Percentiles rank a stretch among this genome's conserved stretches.
phyloP scores from a whole-genome alignment of 2,113 vertebrate species.

The Cryptotis parvus region DNA sequence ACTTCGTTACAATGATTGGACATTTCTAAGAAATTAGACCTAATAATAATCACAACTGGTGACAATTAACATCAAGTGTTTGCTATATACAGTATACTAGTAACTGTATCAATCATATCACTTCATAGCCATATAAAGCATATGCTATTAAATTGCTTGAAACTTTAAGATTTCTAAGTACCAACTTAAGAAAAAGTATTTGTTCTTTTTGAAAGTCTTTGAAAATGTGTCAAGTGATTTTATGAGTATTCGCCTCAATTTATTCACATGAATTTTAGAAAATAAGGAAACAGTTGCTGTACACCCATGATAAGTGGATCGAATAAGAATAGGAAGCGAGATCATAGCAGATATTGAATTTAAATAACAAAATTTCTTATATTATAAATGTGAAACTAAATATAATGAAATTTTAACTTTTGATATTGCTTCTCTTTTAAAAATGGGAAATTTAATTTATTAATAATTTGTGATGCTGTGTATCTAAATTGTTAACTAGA shows the following conservation, averaged over 20 bases:
- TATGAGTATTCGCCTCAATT: not conserved
- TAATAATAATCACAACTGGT: not conserved
- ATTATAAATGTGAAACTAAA: not conserved
- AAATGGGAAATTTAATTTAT: constrained; percentile 28
- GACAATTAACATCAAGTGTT: not conserved
- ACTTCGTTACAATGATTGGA: too few species aligned
- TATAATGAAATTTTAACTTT: not conserved
- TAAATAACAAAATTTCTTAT: not conserved
- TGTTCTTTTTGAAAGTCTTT: constrained; percentile 16
- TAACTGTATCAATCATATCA: constrained; percentile 1
- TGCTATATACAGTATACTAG: not conserved
- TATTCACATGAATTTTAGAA: constrained; percentile 23
- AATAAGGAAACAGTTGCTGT: not conserved
- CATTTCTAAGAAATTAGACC: not conserved
- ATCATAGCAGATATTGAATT: not conserved
- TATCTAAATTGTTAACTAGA: not conserved
- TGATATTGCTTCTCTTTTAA: not conserved
- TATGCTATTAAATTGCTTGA: constrained; percentile 14
- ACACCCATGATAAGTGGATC: not conserved
- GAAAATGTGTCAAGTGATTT: not conserved
- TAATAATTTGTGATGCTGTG: not conserved
- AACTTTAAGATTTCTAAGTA: not conserved
- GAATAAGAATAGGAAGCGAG: not conserved
- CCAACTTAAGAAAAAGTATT: not conserved
- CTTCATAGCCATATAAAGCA: not conserved